Base-by-base conservation (phyloP, 2,113 vertebrate species). In the Lepus europaeus region DNA sequence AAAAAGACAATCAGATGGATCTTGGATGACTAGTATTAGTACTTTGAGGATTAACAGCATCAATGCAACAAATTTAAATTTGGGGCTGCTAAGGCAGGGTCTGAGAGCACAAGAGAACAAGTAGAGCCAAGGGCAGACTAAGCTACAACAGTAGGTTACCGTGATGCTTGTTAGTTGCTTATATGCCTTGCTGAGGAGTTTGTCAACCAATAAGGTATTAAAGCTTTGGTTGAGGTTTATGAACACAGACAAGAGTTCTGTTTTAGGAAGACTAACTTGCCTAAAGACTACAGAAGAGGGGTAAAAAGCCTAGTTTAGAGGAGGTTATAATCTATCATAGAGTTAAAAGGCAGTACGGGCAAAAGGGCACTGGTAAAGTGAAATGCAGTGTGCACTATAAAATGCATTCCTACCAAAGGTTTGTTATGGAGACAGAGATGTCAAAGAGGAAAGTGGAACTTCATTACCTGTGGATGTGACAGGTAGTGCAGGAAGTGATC, bases 191-290 rank as follows among this genome's bases (percentile, higher is more conserved):
- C 20, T 90, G 33, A 73, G 8, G 16, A 59, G 53, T 95, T 69
- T 79, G 11, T 9, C 51, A 76, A 68, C 31, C 36, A 84, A 74
- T 64, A 49, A 90, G 56, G 69, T 64, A 80, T 27, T 12, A 70
- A 92, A 89, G 5, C 7, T 51, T 94, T 33, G 89, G 6, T 12
- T 66, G 3, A 81, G 53, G 14, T 56, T 89, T 73, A 63, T 27
- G 3, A 78, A 64, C 23, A 84, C 3, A 49, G 36, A 3, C 13
- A 83, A 89, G 31, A 88, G n/a, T 11, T 76, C 51, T 36, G 9
- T 74, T 92, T 89, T 82, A 82, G 4, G 4, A 79, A 79, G 9
- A 78, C 77, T 89, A 78, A 73, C 69, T 89, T 94, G 23, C 16
- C 29, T 73, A 63, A 14, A 64, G 19, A 53, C n/a, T 86, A 70